These are phyloP conservation scores for Rhinolophus sinicus DNA, from an alignment of 2,113 vertebrate genomes.

Conservation along the genomic window DNA sequence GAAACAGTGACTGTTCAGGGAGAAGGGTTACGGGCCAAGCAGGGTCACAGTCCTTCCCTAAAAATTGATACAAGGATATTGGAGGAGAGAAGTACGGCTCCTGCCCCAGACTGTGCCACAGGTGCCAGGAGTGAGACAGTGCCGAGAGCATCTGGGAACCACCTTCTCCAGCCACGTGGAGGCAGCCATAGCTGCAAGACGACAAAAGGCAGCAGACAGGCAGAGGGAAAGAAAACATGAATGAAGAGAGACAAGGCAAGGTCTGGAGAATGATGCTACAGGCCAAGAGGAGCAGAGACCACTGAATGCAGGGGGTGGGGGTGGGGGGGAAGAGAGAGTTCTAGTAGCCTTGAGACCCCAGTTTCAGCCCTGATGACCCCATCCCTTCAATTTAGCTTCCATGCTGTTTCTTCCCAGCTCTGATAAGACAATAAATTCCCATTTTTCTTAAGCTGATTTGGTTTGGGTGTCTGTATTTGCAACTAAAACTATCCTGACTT, in stretches of 20 bases:
- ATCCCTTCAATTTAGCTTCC: neutral
- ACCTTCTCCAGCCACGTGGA: neutral
- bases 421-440: neutral
- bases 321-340: neutral
- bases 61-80: neutral
- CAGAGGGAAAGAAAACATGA: neutral
- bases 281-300: neutral
- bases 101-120: neutral
- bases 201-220: neutral
- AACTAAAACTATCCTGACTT: slow-evolving; percentile 23
- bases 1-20: neutral
- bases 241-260: slow-evolving; percentile 1
- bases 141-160: neutral
- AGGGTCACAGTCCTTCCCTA: neutral
- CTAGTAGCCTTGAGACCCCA: neutral
- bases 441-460: neutral
- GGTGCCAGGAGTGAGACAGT: neutral
- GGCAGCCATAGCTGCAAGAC: neutral
- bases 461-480: neutral
- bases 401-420: neutral
- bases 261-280: neutral
- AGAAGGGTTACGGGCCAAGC: neutral
- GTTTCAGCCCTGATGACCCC: neutral
- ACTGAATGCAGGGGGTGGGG: neutral
- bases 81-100: neutral